Evolutionary conservation across 2,888 invertebrate genomes (phyloP), one percentile per base, ranked within the genome.

Genomic region (Anoncus sp.): DNA sequence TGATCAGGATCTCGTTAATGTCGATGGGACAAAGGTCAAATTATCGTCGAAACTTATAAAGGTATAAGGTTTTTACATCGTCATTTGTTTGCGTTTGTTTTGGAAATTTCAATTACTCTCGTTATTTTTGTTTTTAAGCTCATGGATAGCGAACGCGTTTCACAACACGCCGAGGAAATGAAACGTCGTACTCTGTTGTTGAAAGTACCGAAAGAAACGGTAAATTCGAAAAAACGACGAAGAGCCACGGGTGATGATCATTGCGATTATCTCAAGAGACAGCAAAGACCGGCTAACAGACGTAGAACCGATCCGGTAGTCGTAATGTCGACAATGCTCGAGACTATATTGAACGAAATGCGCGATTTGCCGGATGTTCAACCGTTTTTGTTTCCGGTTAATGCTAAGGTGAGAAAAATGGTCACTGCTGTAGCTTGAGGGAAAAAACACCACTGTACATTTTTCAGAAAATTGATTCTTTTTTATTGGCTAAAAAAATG

Each of bases 261-360:
- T 86, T 97, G 96, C 91, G 99, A 99, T 92, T 99, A 99, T 87
- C 92, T 98, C 5, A 98, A 97, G 84, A 94, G 95, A 20, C 96
- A 96, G 76, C 94, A 94, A 78, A 94, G 96, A 83, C 96, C 97
- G 0, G 97, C 98, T 0, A 98, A 99, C 89, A 92, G 99, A 7
- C 93, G 98, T 0, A 93, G 99, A 49, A 98, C 98, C 0, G 99
- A 99, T 92, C 99, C 99, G 0, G 95, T 98, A 0, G 98, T 99
- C 14, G 98, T 99, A 0, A 92, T 99, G 69, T 97, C 98, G 0
- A 97, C 97, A 0, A 95, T 98, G 81, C 92, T 99, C 51, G 99
- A 99, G 88, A 95, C 95, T 69, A 98, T 99, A 73, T 92, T 98
- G 10, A 98, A 97, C 87, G 97, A 99, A 88, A 95, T 99, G 94